Conservation (phyloP, 2,797 vertebrate species). For the Columba guinea region DNA sequence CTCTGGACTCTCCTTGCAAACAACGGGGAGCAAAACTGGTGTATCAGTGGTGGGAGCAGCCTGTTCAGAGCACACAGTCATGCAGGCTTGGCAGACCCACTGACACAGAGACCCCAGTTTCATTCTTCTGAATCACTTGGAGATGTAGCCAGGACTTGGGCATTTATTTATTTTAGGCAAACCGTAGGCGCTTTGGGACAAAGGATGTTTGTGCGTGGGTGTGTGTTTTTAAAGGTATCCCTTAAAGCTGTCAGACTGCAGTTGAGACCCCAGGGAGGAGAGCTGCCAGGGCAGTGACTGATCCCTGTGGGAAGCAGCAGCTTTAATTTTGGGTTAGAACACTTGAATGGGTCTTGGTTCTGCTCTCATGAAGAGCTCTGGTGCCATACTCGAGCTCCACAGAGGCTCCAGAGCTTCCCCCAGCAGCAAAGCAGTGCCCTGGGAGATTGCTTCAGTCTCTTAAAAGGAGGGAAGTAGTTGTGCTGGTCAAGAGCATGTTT, state of each 20-base stretch:
- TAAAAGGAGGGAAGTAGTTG: neutral
- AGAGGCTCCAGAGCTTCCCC: neutral
- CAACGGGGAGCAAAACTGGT: neutral
- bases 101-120: slow-evolving; percentile 56
- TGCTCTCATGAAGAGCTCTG: neutral
- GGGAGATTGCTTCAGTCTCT: neutral
- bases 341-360: neutral
- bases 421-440: neutral
- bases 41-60: neutral
- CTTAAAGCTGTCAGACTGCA: neutral
- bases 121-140: neutral
- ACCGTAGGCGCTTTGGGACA: neutral
- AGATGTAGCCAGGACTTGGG: neutral
- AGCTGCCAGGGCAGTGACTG: neutral
- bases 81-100: slow-evolving; percentile 31
- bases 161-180: neutral
- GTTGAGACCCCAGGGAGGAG: neutral
- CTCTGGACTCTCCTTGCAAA: neutral
- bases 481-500: neutral
- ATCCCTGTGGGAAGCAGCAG: neutral
- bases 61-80: neutral
- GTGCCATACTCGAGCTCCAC: neutral
- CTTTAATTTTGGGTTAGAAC: slow-evolving; percentile 1
- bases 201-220: neutral
- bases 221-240: neutral